Percentiles rank a stretch among this genome's conserved stretches.
Evolutionary conservation across 1,140 invertebrate genomes (phyloP).

Genomic region (Alviniconcha marisindica): DNA sequence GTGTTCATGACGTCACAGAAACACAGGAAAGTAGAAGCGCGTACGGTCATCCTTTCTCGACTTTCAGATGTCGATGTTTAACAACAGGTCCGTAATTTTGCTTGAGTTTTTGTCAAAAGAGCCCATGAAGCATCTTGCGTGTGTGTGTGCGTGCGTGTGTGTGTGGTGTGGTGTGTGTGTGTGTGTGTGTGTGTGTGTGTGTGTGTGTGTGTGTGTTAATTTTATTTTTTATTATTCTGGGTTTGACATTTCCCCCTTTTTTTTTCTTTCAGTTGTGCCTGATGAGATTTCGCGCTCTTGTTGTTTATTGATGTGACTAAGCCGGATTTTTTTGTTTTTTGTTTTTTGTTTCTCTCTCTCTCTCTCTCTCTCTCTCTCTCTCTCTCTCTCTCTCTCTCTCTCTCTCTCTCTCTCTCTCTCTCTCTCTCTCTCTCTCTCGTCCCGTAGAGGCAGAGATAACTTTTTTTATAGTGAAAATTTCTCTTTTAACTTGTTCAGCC

Average conservation of each 20-base stretch:
- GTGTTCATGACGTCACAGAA: too few relatives aligned
- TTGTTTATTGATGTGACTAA: slow-evolving; percentile 10
- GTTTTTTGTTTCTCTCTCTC: background rate
- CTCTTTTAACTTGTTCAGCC: too few relatives aligned
- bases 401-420: background rate
- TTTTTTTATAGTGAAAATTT: too few relatives aligned
- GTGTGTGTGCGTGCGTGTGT: background rate
- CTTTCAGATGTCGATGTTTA: too few relatives aligned
- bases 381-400: slow-evolving; percentile 7
- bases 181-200: slow-evolving; percentile 1
- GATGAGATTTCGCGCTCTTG: too few relatives aligned
- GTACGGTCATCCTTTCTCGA: too few relatives aligned
- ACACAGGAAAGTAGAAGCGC: too few relatives aligned
- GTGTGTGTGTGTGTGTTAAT: slow-evolving; percentile 4
- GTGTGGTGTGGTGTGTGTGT: slow-evolving; percentile 5
- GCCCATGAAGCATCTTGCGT: too few relatives aligned
- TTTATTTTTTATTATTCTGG: background rate
- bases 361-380: background rate
- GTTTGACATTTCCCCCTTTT: background rate
- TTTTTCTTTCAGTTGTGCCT: background rate
- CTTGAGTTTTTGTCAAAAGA: too few relatives aligned
- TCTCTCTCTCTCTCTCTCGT: background rate
- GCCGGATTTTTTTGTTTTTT: background rate
- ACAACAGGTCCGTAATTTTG: too few relatives aligned
- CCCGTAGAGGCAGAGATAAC: too few relatives aligned